Base-by-base conservation (phyloP, 2,797 vertebrate species). In the Epinephelus awoara region DNA sequence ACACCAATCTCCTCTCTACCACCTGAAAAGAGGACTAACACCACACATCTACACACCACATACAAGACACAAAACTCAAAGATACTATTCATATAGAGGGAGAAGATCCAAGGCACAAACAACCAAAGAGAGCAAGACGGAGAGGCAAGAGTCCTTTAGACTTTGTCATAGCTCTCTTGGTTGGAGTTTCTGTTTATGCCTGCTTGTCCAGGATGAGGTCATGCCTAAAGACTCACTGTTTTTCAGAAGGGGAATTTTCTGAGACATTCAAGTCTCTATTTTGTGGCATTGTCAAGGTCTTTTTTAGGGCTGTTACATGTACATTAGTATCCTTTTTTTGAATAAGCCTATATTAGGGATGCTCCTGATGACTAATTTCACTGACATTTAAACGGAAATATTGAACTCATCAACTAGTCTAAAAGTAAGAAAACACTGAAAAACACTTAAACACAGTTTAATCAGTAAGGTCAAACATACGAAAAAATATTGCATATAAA, bases 171-270 rank as follows among this genome's bases (percentile, higher is more conserved):
- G 46, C 9, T 64, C 9, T 68, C 52, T 77, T 46, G n/a, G 5
- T 64, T 64, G 23, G 40, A 55, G 18, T 47, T 67, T 63, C 23
- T 72, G 64, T 79, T 72, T 23, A 75, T 59, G 19, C 10, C 17
- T 29, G 18, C 52, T 79, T 63, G 25, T 79, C 68, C 29, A 67
- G 25, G 38, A 47, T 63, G 27, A 82, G n/a, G 55, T 81, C 55
- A 69, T 21, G 3, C 19, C 40, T 14, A 12, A 44, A 25, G n/a
- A 44, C 19, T 34, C 23, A 47, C 23, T 25, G 27, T 46, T 52
- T 44, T 29, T 56, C n/a, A 29, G 21, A 42, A 47, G 25, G 21
- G 55, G 59, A 50, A 65, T 64, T 54, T 82, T 72, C 29, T 52
- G 38, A 55, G 61, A 74, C 65, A 42, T 25, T 14, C 4, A 63